Evolutionary conservation across 37 sponge, comb jelly and placozoan genomes (phyloP), one percentile per base, ranked within the genome.

Genomic region (Trichoplax adhaerens): DNA sequence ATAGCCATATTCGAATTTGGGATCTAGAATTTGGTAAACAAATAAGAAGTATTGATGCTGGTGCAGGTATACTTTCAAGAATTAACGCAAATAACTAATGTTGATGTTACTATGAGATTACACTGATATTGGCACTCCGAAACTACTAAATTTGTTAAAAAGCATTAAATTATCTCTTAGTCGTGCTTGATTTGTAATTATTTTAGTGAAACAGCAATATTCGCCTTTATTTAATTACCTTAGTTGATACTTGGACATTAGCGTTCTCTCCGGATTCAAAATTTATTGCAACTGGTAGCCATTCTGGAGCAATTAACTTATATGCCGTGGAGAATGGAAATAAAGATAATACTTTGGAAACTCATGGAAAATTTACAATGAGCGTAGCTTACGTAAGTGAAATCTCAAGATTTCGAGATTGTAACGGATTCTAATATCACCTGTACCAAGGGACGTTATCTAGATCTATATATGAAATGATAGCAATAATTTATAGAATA

Each of bases 201-300:
- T 4, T 47, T 29, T 60, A n/a, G 52, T 50, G 73, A 3, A 49
- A 3, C 51, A 7, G 60, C 1, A 8, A 48, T 29, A 2, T 3
- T 66, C 62, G 8, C 62, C 58, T 55, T 4, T 50, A 47, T 55
- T 12, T 65, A 49, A 50, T 7, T 50, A 66, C 68, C 68, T 53
- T 77, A 82, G 95, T 84, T 48, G 93, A 97, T 81, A 85, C 86
- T 3, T 97, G 99, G 99, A 82, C 99, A 3, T 65, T 97, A 52
- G 80, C 75, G 0, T 88, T 92, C 80, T 92, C 99, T 10, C 80
- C 87, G 7, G 82, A 86, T 76, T 81, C 79, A 1, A 77, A 77
- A 51, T 74, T 71, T 60, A 76, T 97, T 48, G 99, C 93, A 1
- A 90, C 89, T n/a, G 99, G 99, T 51, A 88, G 93, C 52, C 92